Conservation (phyloP, 2,797 vertebrate genomes). For the Ibycter americanus region DNA sequence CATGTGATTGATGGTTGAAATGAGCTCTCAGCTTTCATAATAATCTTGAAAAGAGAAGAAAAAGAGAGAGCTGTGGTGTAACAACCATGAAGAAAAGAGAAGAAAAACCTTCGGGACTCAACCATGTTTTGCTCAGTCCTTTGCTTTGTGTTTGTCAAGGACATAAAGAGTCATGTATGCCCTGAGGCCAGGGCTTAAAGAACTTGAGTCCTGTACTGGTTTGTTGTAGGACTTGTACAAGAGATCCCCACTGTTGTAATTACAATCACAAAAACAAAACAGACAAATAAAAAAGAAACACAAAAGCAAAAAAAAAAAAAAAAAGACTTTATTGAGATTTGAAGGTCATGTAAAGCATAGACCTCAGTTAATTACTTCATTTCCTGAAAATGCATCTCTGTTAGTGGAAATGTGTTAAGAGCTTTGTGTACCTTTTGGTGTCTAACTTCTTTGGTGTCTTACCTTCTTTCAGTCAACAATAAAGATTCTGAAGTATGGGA, state of each 20-base stretch:
- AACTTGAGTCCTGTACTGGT: neutral
- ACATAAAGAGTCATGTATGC: neutral
- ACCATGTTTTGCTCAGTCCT: neutral
- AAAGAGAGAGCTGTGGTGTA: neutral
- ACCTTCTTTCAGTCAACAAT: neutral
- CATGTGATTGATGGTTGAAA: neutral
- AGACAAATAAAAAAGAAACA: no score
- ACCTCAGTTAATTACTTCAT: neutral
- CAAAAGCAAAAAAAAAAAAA: rapidly evolving
- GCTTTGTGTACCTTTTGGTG: neutral
- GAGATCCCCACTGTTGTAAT: neutral
- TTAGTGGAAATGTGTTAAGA: neutral
- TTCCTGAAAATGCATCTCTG: neutral
- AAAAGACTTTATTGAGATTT: neutral
- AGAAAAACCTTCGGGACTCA: neutral
- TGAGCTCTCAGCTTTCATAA: neutral
- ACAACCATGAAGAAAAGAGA: neutral
- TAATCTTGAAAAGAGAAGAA: neutral
- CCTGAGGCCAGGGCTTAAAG: neutral
- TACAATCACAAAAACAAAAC: neutral
- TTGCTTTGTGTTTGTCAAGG: neutral
- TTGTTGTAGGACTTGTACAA: neutral
- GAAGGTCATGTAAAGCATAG: neutral
- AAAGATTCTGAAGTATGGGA: neutral
- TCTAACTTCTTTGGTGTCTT: neutral